Conservation (phyloP, 2,888 invertebrate species). For the Rugalucina vietnamica region DNA sequence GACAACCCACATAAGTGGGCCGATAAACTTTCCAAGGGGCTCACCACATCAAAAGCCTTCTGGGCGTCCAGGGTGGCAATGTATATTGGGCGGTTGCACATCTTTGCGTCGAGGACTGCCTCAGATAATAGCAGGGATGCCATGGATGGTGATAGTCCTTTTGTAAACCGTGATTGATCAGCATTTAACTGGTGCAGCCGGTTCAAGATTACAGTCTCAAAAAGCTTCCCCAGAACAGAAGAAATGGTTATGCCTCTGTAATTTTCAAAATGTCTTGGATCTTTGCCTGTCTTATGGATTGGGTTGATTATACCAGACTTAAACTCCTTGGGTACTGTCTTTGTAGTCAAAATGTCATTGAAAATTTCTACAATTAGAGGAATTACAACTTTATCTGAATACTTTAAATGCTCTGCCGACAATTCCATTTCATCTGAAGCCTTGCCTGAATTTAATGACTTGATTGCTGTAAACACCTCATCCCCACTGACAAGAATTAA, state of each 20-base stretch:
- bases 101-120: neutral
- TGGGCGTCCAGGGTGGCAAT: conserved; percentile 16
- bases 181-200: neutral
- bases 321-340: neutral
- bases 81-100: neutral
- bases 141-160: conserved; percentile 21
- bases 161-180: neutral
- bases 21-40: conserved; percentile 9
- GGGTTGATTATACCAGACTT: conserved; percentile 12
- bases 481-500: neutral
- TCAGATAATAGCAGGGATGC: conserved; percentile 10
- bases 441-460: conserved; percentile 13
- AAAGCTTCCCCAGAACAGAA: neutral
- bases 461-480: conserved; percentile 16
- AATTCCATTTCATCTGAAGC: conserved; percentile 17
- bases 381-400: neutral
- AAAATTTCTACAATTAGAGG: neutral
- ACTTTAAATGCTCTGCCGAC: conserved; percentile 11
- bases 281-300: conserved; percentile 14
- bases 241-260: conserved; percentile 22
- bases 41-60: conserved; percentile 28
- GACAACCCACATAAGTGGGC: conserved; percentile 7
- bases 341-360: neutral
- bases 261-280: neutral
- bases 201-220: neutral